These are phyloP conservation scores for Carpatolechia fugitivella DNA, from an alignment of 2,888 invertebrate genomes.

Conservation along the genomic window DNA sequence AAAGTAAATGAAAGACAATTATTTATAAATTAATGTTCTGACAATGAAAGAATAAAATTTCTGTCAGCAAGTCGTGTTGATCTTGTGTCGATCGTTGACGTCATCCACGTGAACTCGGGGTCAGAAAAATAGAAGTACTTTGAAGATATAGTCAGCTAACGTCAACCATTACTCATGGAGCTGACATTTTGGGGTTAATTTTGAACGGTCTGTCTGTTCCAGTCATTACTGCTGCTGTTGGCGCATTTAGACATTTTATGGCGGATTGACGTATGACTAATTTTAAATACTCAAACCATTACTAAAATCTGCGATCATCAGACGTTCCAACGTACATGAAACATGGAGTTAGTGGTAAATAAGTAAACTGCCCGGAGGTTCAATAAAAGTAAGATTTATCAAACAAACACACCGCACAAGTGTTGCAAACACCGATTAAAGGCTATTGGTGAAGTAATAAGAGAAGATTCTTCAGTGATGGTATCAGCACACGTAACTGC, in stretches of 20 bases:
- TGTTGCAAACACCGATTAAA: no score
- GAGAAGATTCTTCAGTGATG: background rate
- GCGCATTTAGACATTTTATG: background rate
- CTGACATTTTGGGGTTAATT: constrained; percentile 1
- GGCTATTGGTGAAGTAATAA: background rate
- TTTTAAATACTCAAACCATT: background rate
- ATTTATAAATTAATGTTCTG: background rate
- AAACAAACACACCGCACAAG: no score
- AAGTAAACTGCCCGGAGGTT: no score
- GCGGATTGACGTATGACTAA: background rate
- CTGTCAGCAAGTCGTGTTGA: background rate
- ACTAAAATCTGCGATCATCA: background rate
- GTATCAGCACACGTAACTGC: background rate
- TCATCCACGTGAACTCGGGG: background rate
- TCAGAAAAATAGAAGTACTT: background rate
- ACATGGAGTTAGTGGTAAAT: no score
- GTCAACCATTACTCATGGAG: background rate
- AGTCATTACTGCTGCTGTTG: background rate
- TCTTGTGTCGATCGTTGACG: background rate
- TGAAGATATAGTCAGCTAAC: background rate
- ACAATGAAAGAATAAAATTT: background rate
- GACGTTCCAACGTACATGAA: no score
- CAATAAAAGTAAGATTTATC: no score
- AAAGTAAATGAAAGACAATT: no score
- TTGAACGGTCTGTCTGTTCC: background rate